Percentiles rank a stretch among this genome's conserved stretches.
Evolutionary conservation across 64 coral and sea anemone genomes (phyloP).

Genomic region (Porites lutea): DNA sequence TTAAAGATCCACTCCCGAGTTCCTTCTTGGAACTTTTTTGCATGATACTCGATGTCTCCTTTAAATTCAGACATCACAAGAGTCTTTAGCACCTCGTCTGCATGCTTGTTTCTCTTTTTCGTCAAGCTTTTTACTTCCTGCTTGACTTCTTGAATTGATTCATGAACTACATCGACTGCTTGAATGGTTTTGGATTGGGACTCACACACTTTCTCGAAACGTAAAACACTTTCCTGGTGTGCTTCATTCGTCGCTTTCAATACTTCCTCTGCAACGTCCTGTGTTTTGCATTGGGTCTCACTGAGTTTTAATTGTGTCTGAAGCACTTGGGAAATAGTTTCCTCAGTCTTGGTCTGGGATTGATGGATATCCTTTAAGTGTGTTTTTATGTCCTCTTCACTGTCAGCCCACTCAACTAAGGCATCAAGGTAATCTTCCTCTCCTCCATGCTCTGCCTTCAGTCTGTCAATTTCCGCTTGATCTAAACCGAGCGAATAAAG

Average conservation of each 20-base stretch:
- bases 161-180: too few species aligned
- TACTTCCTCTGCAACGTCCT: not conserved
- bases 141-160: constrained; percentile 14
- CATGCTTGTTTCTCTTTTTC: not conserved
- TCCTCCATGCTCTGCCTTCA: constrained; percentile 50
- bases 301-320: not conserved
- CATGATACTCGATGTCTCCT: constrained; percentile 35
- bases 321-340: not conserved
- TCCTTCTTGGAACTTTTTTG: constrained; percentile 34
- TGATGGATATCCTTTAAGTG: not conserved
- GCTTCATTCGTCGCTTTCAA: too few species aligned
- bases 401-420: constrained; percentile 15
- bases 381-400: constrained; percentile 35
- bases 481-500: not conserved
- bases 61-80: constrained; percentile 13
- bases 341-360: not conserved
- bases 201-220: too few species aligned
- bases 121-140: constrained; percentile 7
- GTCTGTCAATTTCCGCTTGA: constrained; percentile 52
- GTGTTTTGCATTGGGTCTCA: constrained; percentile 25
- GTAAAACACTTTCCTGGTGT: too few species aligned
- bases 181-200: too few species aligned
- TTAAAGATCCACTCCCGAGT: constrained; percentile 47
- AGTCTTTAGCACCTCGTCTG: not conserved
- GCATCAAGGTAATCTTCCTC: constrained; percentile 13